Conservation (phyloP, 2,113 vertebrate species). For the Glareola pratincola region DNA sequence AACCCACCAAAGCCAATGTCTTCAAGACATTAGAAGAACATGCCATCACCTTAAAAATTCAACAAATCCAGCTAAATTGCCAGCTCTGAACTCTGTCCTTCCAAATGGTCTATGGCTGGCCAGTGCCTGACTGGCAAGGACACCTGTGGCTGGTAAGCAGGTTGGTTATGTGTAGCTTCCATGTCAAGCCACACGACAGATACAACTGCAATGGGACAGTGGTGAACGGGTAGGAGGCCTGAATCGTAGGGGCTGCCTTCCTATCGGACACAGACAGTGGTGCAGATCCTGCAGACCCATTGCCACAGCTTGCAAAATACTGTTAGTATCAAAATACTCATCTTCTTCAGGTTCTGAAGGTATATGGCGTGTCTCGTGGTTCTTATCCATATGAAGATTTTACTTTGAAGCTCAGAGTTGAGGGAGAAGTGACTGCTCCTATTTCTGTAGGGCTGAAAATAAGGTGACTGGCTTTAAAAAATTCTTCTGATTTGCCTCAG, state of each 20-base stretch:
- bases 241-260: not conserved
- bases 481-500: not conserved
- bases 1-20: not conserved
- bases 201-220: not conserved
- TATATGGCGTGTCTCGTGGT: too few species aligned
- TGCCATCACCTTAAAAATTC: not conserved
- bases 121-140: not conserved
- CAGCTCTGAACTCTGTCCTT: not conserved
- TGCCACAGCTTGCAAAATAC: not conserved
- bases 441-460: not conserved
- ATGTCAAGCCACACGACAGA: not conserved
- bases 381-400: not conserved
- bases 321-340: not conserved
- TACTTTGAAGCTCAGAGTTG: not conserved
- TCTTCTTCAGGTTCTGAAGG: not conserved
- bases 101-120: not conserved
- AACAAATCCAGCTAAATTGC: not conserved
- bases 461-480: not conserved
- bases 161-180: not conserved
- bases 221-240: not conserved
- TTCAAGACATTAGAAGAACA: not conserved
- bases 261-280: not conserved
- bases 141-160: not conserved
- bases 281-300: not conserved
- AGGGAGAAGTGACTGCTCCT: not conserved